Base-by-base conservation (phyloP, 1,140 invertebrate species). In the Cotesia chilonis region DNA sequence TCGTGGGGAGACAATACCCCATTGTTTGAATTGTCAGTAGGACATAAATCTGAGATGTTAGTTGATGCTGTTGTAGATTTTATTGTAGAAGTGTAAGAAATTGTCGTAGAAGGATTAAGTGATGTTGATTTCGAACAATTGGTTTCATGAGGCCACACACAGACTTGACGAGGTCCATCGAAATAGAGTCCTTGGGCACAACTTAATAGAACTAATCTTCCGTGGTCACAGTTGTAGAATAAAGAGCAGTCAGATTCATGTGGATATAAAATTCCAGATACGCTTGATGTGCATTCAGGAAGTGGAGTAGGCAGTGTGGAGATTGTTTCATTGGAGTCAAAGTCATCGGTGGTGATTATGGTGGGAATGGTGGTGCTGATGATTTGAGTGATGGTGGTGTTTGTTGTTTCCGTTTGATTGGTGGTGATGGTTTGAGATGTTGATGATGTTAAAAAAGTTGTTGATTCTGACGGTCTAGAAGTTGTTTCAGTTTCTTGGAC, bases 211-310 rank as follows among this genome's bases (percentile, higher is more conserved):
- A 87, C 77, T 47, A 88, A 85, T 5, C 79, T 41, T 0, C 89
- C 89, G 54, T 88, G 78, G 28, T 78, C 76, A 70, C 91, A 91
- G 73, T 87, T 85, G 80, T 88, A 91, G 81, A 88, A 92, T 38
- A 87, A 80, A 0, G 77, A 75, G 72, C 90, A 91, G 67, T 89
- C 81, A 0, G 75, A 80, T 51, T 87, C 87, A 67, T 90, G 87
- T 0, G 89, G 86, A 12, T 12, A 68, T 10, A 35, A 36, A 36
- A 14, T n/a, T 52, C 66, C 66, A n/a, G 51, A 35, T 68, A 20
- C 10, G n/a, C 7, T 12, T 1, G 41, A 10, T 52, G 47, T 55
- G 9, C 51, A 68, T 14, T 14, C 1, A 14, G 47, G 38, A n/a
- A 37, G 14, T 66, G 64, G 10, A 4, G n/a, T 10, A 14, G 20